Evolutionary conservation across 2,113 vertebrate genomes (phyloP).

Genomic region (Euleptes europaea): DNA sequence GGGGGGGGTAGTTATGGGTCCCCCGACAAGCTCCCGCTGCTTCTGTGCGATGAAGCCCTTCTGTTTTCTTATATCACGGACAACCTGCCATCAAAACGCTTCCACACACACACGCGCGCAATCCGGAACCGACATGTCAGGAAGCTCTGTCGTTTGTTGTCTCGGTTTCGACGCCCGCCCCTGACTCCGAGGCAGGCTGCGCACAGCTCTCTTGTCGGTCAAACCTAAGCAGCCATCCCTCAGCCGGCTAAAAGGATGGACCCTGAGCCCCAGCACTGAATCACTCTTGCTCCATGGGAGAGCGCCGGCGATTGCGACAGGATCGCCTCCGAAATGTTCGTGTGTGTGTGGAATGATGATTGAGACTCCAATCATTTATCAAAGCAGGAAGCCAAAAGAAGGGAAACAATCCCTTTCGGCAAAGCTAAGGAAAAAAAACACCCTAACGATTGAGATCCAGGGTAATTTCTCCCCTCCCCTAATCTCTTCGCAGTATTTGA

Average conservation of each 20-base stretch:
- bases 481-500: conserved; percentile 63
- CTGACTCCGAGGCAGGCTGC: neutral
- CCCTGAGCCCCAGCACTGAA: neutral
- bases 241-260: too few species aligned
- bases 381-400: conserved; percentile 61
- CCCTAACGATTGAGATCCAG: conserved; percentile 59
- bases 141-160: neutral
- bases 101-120: neutral
- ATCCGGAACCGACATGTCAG: neutral
- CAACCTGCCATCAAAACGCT: neutral
- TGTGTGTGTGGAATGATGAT: neutral
- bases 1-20: neutral
- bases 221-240: neutral
- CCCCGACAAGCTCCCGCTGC: neutral
- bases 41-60: too few species aligned
- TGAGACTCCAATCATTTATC: conserved; percentile 32
- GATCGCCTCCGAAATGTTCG: neutral
- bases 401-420: conserved; percentile 60
- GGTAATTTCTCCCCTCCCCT: conserved; percentile 56
- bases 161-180: neutral
- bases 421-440: conserved; percentile 37
- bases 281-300: neutral
- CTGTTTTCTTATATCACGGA: neutral
- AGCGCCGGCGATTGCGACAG: neutral
- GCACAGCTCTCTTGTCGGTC: neutral